These are phyloP conservation scores for Eleginops maclovinus DNA, from an alignment of 2,113 vertebrate genomes.

Conservation along the genomic window DNA sequence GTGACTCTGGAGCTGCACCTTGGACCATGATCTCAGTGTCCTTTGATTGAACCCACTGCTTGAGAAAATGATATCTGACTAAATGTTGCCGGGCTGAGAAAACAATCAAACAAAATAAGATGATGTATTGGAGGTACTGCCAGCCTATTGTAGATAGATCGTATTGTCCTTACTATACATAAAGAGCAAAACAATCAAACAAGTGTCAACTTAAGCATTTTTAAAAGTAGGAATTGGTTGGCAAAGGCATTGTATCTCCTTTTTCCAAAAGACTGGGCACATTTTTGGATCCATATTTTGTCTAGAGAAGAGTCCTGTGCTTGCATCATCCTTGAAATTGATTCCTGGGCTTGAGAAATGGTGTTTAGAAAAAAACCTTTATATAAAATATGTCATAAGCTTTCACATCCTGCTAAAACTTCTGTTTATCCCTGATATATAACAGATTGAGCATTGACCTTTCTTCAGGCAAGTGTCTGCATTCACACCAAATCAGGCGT, in stretches of 20 bases:
- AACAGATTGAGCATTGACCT: not conserved
- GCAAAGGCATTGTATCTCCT: not conserved
- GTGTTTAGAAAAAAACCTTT: not conserved
- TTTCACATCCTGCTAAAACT: conserved; percentile 18
- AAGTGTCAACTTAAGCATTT: not conserved
- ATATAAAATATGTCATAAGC: not conserved
- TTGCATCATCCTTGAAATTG: not conserved
- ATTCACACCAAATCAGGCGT: too few species aligned
- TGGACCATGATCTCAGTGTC: conserved; percentile 18
- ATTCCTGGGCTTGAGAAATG: conserved; percentile 14
- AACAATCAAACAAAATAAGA: not conserved
- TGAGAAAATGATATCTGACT: conserved; percentile 2
- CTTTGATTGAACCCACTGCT: conserved; percentile 9
- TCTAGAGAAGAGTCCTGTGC: not conserved
- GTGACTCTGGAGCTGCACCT: conserved; percentile 31
- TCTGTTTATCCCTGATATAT: conserved; percentile 17
- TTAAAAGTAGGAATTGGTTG: not conserved
- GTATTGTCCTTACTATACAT: not conserved
- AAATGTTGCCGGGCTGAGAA: not conserved
- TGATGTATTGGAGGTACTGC: not conserved
- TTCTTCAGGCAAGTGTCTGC: not conserved
- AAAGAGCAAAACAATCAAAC: not conserved
- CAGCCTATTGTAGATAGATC: not conserved
- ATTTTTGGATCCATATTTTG: not conserved
- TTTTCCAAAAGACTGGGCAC: not conserved